phyloP scores from a whole-genome alignment of 2,113 vertebrate species.

The Neofelis nebulosa region DNA sequence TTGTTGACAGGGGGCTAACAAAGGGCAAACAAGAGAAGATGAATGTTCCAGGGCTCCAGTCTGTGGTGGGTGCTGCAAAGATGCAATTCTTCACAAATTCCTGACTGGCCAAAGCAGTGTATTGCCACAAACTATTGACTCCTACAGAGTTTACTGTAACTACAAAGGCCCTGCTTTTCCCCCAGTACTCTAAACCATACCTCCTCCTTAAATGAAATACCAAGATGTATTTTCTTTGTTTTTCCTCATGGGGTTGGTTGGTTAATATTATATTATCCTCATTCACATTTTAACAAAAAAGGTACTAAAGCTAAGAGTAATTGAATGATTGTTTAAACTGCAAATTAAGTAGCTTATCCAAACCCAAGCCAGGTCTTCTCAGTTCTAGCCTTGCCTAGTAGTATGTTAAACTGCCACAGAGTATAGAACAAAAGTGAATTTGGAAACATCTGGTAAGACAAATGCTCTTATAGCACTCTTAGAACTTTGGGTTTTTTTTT shows the following conservation, averaged over 20 bases:
- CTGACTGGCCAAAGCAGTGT: neutral
- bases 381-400: neutral
- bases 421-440: neutral
- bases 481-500: neutral
- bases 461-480: neutral
- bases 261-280: neutral
- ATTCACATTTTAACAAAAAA: slow-evolving; percentile 15
- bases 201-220: neutral
- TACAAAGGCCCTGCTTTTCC: neutral
- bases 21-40: slow-evolving; percentile 36
- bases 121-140: neutral
- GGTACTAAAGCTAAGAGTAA: neutral
- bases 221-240: neutral
- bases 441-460: neutral
- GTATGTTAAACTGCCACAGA: neutral
- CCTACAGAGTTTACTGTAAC: accelerated
- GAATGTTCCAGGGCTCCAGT: neutral
- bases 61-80: neutral
- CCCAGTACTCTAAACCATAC: neutral
- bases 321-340: neutral
- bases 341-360: neutral
- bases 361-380: neutral
- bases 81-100: neutral
- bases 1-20: neutral
- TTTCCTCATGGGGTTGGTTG: neutral